Base-by-base conservation (phyloP, 2,888 invertebrate genomes). In the Chloroclystis v-ata region DNA sequence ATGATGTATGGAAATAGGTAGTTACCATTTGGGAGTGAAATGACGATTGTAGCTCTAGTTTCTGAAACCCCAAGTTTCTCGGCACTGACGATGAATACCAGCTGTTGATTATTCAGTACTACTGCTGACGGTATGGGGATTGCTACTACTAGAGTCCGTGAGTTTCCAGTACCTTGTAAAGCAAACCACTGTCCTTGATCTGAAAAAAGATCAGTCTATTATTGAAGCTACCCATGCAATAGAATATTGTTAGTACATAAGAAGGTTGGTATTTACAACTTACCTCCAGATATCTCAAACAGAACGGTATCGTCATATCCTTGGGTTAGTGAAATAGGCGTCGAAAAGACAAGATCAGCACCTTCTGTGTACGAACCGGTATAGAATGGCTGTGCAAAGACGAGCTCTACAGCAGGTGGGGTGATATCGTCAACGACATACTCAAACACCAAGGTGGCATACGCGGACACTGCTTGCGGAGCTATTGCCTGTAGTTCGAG, bases 281-380 rank as follows among this genome's bases (percentile, higher is more conserved):
- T 38, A 67, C 69, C 66, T 60, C 68, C 69, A 37, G 60, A 59
- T 0, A 72, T 53, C 11, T 10, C 29, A 33, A 67, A 68, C n/a
- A 37, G 38, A 1, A 69, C 67, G n/a, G 30, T 51, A 9, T 48
- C 49, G n/a, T 63, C 58, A 30, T 59, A 62, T 5, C 65, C 67
- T 20, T 59, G 26, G 1, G 44, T 16, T 1, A 68, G 39, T 0
- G 53, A 47, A 13, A 69, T 60, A 0, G 46, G 32, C 4, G 51
- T 42, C 2, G 44, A 45, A 14, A 70, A 59, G 1, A 26, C 11
- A 13, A 43, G 28, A 2, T 16, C 41, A 13, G 6, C 30, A 13
- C 5, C 20, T 11, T 35, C 35, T 8, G 35, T 35, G 35, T 35
- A 24, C 5, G 35, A 24, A 1, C 35, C 35, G 35, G 35, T 35